Percentiles rank a stretch among this genome's conserved stretches.
These are phyloP conservation scores for Pachliopta kotzebuea DNA, from an alignment of 2,888 invertebrate genomes.

Conservation along the genomic window DNA sequence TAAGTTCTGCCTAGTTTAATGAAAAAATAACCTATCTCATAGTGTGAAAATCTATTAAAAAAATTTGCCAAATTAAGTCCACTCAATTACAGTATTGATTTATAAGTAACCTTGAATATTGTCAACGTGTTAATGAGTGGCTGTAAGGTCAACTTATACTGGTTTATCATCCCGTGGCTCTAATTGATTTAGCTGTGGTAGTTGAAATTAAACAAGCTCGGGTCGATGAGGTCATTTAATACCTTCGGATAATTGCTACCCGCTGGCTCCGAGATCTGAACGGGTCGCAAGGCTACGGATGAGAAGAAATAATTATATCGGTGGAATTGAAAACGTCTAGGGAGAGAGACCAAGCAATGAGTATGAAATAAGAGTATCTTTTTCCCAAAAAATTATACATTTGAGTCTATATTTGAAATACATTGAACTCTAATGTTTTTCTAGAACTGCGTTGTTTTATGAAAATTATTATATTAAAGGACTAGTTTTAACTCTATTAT, in stretches of 20 bases:
- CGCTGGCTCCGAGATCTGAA: conserved; percentile 32
- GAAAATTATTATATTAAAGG: no score
- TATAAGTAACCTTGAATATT: neutral
- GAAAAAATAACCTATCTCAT: no score
- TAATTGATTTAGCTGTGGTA: conserved; percentile 39
- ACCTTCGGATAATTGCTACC: conserved; percentile 50
- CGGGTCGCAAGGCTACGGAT: conserved; percentile 20
- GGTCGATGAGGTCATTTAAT: conserved; percentile 56
- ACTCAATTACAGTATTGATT: neutral
- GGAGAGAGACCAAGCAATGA: neutral
- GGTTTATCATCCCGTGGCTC: conserved; percentile 24
- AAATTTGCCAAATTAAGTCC: neutral
- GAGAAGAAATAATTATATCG: conserved; percentile 21
- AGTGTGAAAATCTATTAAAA: neutral
- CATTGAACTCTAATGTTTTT: no score
- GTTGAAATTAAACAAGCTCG: conserved; percentile 49
- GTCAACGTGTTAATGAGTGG: neutral
- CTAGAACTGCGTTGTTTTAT: no score
- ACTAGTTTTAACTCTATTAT: no score
- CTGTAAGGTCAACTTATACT: conserved; percentile 11
- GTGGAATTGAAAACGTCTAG: conserved; percentile 6
- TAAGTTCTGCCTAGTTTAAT: no score
- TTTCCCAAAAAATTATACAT: no score
- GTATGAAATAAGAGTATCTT: neutral
- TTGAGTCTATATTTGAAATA: neutral